Percentiles rank a stretch among this genome's conserved stretches.
These are phyloP conservation scores for Mesoclemmys tuberculata DNA, from an alignment of 2,113 vertebrate genomes.

Conservation along the genomic window DNA sequence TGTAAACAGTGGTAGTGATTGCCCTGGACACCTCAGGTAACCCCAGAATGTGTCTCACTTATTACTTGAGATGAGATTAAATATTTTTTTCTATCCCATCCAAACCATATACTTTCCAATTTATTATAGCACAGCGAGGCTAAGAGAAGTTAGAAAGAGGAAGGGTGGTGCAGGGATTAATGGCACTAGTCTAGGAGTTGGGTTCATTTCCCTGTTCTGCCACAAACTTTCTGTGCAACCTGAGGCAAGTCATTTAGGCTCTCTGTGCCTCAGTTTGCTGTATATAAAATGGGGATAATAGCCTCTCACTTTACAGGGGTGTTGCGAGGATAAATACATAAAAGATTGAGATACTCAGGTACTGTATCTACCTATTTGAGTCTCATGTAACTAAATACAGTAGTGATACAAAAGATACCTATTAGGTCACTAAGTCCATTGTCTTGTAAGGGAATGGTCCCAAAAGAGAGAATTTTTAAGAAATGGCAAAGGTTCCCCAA, in stretches of 20 bases:
- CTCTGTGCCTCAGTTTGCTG: background rate
- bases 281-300: background rate
- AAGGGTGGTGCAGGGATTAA: slow-evolving; percentile 34
- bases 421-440: background rate
- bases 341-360: background rate
- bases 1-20: no score
- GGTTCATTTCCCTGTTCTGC: background rate
- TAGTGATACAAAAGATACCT: background rate
- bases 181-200: background rate
- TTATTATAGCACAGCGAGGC: slow-evolving; percentile 34
- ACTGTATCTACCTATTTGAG: background rate
- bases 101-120: background rate
- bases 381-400: background rate
- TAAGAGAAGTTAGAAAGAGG: slow-evolving; percentile 4
- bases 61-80: background rate
- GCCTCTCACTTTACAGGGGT: background rate
- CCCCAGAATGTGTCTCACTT: no score
- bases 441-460: background rate
- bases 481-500: background rate
- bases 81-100: background rate
- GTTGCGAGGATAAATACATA: background rate
- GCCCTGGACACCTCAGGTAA: no score
- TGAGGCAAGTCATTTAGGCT: background rate
- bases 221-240: background rate
- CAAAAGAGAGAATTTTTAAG: background rate